Evolutionary conservation across 2,888 invertebrate species (phyloP).

Genomic region (Hyppa rectilinea): DNA sequence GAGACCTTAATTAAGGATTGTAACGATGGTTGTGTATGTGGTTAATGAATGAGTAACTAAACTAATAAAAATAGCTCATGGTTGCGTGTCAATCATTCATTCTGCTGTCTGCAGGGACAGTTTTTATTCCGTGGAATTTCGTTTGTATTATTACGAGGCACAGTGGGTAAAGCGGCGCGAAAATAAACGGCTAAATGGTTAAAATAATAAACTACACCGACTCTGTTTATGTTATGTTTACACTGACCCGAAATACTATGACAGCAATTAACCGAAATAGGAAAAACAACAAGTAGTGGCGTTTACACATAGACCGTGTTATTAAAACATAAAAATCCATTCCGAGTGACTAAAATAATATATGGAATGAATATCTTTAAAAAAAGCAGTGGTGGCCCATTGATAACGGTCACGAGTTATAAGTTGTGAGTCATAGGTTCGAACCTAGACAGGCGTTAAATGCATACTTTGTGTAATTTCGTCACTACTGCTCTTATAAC

Average conservation of each 20-base stretch:
- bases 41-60: slow-evolving; percentile 44
- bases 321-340: slow-evolving; percentile 8
- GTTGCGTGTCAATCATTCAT: slow-evolving; percentile 37
- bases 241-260: slow-evolving; percentile 33
- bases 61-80: slow-evolving; percentile 40
- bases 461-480: no score
- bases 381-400: no score
- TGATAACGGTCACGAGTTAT: no score
- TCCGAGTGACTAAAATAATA: background rate
- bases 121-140: slow-evolving; percentile 19
- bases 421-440: no score
- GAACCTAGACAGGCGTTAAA: no score
- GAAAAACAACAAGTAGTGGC: slow-evolving; percentile 32
- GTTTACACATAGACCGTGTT: background rate
- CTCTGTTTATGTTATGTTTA: slow-evolving; percentile 39
- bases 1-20: slow-evolving; percentile 16
- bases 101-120: background rate
- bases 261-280: slow-evolving; percentile 24
- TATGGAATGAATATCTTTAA: no score
- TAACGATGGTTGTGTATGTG: slow-evolving; percentile 13
- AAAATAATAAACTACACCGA: slow-evolving; percentile 25
- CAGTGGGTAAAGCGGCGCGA: background rate
- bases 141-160: background rate
- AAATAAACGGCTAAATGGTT: slow-evolving; percentile 27
- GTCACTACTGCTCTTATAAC: no score